Base-by-base conservation (phyloP, 2,797 vertebrate genomes). In the Pipistrellus pipistrellus region DNA sequence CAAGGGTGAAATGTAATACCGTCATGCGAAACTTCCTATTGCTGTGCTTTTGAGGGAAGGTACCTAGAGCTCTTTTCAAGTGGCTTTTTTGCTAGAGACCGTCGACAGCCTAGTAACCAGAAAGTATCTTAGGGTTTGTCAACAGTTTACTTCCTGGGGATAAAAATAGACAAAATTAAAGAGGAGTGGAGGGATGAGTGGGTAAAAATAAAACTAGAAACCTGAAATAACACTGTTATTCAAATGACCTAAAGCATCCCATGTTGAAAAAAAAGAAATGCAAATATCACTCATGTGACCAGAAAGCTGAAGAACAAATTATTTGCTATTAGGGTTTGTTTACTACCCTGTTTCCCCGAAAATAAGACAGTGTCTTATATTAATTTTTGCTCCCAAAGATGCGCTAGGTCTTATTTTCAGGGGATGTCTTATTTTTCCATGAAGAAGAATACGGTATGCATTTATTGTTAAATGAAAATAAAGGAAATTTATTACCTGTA, bases 1-100 rank as follows among this genome's bases (percentile, higher is more conserved):
- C 82, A 62, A 71, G 55, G 88, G 32, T 92, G 95, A 95, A 96
- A 92, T 55, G 25, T 62, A 96, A 88, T 66, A 88, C 44, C n/a
- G 1, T 72, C 64, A 62, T 5, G 41, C 38, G 15, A 66, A 48
- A 20, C 23, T 85, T 92, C 72, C 88, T 86, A 76, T 72, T 86
- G 64, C 78, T 77, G 25, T 46, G 20, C 55, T 72, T 91, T 95
- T 55, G 66, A 96, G 83, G 68, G 83, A 77, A 84, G 75, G 64
- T 35, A 69, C 53, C 83, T 86, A 92, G 59, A 38, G 17, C 38
- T 84, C 51, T 91, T 88, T 68, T 76, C 92, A 81, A 85, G 44
- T 77, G 59, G 27, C 83, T 94, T 85, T 85, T 51, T 76, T 51
- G 23, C 30, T 91, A 11, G 27, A 82, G 62, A 53, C 38, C n/a